Conservation (phyloP, 35 echinoderm and acorn worm species). For the Chiridota heheva region DNA sequence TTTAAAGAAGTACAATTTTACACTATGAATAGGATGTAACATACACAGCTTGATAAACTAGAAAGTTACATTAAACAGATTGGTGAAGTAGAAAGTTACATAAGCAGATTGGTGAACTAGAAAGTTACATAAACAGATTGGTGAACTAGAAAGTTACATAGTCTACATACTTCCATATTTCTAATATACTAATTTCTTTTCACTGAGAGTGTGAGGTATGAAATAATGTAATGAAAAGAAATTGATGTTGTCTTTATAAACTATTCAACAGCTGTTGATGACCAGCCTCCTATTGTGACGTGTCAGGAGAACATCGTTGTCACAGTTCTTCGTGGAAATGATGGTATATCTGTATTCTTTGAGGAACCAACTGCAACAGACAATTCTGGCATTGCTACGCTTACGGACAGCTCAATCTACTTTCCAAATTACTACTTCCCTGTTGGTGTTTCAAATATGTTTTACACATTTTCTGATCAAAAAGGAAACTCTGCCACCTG, state of each 20-base stretch:
- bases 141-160: neutral
- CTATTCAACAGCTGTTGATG: conserved; percentile 1
- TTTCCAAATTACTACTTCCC: too few relatives aligned
- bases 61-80: too few relatives aligned
- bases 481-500: too few relatives aligned
- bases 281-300: neutral
- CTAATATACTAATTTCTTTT: neutral
- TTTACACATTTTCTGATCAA: too few relatives aligned
- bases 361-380: conserved; percentile 5
- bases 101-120: too few relatives aligned
- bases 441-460: too few relatives aligned
- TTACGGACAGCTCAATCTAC: too few relatives aligned
- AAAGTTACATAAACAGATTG: neutral
- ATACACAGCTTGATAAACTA: too few relatives aligned
- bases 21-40: too few relatives aligned
- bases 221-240: neutral
- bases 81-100: too few relatives aligned
- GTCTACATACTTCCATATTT: neutral
- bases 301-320: conserved; percentile 2
- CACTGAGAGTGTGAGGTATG: neutral
- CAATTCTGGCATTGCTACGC: too few relatives aligned
- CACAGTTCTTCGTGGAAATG: conserved; percentile 9
- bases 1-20: too few relatives aligned
- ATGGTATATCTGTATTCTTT: conserved; percentile 24
- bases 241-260: neutral